Base-by-base conservation (phyloP, 2,888 invertebrate species). In the Axea sp. region DNA sequence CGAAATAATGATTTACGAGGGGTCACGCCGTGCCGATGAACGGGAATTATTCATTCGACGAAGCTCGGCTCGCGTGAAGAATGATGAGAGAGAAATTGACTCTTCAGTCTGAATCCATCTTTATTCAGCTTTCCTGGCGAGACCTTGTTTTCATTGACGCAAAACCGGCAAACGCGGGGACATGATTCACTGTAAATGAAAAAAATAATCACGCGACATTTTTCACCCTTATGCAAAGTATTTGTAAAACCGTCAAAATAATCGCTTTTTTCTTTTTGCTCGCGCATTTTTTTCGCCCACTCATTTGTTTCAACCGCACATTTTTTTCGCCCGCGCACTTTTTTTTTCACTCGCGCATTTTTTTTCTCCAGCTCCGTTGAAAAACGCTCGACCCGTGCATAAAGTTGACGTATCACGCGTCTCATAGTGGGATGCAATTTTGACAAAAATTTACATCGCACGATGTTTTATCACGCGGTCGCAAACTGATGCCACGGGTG, bases 1-100 rank as follows among this genome's bases (percentile, higher is more conserved):
- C 67, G 51, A 72, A 62, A 72, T 75, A 75, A 75, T 75, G 75
- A 75, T 67, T 75, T 75, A 75, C 60, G 72, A 72, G 75, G 69
- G 57, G 65, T 75, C 62, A 75, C 37, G 60, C 57, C 30, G 51
- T 22, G 45, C 33, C 75, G 57, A 72, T 72, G 75, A 72, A 62
- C 65, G 57, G 9, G 62, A 75, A 75, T 75, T 75, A 75, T 75
- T 75, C 67, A 75, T 72, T 68, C 68, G 35, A 39, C 60, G 45
- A 37, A 49, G 41, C 53, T 47, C 55, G 8, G 24, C 24, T 31
- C 30, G n/a, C n/a, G 26, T 53, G 53, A 60, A 49, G 41, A 30
- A 73, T 67, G 73, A 67, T 53, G 62, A 47, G 55, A 37, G 17
- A 60, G 67, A 49, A 73, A 73, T 57, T 57, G 57, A 43, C 49